These are phyloP conservation scores for Lathronympha strigana DNA, from an alignment of 2,888 invertebrate genomes.

Conservation along the genomic window DNA sequence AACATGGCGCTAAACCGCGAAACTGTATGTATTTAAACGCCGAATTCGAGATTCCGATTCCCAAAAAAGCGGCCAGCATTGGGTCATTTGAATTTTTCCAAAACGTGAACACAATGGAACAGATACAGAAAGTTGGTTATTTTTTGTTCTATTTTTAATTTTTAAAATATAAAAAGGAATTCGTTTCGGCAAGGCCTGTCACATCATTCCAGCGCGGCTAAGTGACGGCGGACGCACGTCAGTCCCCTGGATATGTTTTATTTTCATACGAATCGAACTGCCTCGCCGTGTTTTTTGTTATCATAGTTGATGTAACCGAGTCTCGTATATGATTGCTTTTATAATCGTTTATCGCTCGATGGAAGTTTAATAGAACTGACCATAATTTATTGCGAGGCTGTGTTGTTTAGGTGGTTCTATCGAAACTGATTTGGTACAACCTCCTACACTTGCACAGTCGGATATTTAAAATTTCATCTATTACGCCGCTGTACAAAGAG, in stretches of 20 bases:
- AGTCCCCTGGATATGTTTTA: constrained; percentile 78
- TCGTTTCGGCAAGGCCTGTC: constrained; percentile 82
- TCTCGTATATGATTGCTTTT: constrained; percentile 70
- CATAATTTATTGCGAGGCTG: constrained; percentile 40
- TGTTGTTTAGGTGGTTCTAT: constrained; percentile 20
- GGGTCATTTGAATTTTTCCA: constrained; percentile 82
- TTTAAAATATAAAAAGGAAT: constrained; percentile 76
- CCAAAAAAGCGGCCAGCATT: constrained; percentile 75
- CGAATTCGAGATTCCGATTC: constrained; percentile 75
- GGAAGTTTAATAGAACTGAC: constrained; percentile 41
- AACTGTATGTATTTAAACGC: constrained; percentile 83
- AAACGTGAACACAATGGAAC: constrained; percentile 84
- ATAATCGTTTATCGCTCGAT: constrained; percentile 59
- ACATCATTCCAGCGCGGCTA: constrained; percentile 84
- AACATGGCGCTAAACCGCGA: constrained; percentile 84
- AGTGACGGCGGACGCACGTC: constrained; percentile 85
- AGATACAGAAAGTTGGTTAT: constrained; percentile 69
- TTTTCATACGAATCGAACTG: constrained; percentile 79
- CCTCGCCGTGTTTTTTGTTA: constrained; percentile 78
- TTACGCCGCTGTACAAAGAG: not conserved
- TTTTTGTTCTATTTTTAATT: constrained; percentile 77
- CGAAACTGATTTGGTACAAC: constrained; percentile 16
- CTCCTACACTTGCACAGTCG: constrained; percentile 14
- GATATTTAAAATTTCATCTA: not conserved
- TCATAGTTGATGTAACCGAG: constrained; percentile 74